These are phyloP conservation scores for Aphyosemion australe DNA, from an alignment of 2,113 vertebrate genomes.

Conservation along the genomic window DNA sequence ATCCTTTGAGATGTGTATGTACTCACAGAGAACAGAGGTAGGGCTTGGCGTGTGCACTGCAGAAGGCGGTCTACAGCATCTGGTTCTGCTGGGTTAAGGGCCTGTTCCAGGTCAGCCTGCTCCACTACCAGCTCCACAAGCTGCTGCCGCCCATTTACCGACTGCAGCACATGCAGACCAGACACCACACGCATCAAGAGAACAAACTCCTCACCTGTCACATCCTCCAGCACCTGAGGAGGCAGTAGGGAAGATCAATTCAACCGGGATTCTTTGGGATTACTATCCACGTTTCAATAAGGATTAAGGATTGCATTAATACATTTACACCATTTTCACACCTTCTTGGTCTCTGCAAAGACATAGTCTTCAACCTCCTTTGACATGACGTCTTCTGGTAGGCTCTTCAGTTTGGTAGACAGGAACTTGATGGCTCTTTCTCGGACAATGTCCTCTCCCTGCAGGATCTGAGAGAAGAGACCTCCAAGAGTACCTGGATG, in stretches of 20 bases:
- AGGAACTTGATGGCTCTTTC: conserved; percentile 97
- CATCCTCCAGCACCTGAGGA: conserved; percentile 93
- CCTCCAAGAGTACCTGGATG: conserved; percentile 90
- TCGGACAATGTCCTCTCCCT: conserved; percentile 95
- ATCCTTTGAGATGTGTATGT: neutral
- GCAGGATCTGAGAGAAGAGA: conserved; percentile 97
- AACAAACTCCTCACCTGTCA: conserved; percentile 97
- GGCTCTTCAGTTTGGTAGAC: conserved; percentile 89
- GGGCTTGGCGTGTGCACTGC: conserved; percentile 95
- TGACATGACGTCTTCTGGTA: conserved; percentile 92
- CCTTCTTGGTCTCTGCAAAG: conserved; percentile 94
- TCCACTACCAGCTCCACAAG: conserved; percentile 95
- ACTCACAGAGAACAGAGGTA: conserved; percentile 95
- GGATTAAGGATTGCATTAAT: neutral
- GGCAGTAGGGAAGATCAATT: neutral
- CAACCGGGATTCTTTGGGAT: neutral
- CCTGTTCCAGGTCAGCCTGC: conserved; percentile 94
- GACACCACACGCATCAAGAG: conserved; percentile 96
- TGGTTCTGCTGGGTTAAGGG: conserved; percentile 88
- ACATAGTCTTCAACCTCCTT: conserved; percentile 96
- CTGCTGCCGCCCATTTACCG: conserved; percentile 93
- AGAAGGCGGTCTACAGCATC: conserved; percentile 95
- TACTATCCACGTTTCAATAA: neutral
- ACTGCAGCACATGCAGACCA: conserved; percentile 89
- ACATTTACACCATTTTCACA: conserved; percentile 27